Conservation (phyloP, 2,888 invertebrate species). For the Microplitis manilae region DNA sequence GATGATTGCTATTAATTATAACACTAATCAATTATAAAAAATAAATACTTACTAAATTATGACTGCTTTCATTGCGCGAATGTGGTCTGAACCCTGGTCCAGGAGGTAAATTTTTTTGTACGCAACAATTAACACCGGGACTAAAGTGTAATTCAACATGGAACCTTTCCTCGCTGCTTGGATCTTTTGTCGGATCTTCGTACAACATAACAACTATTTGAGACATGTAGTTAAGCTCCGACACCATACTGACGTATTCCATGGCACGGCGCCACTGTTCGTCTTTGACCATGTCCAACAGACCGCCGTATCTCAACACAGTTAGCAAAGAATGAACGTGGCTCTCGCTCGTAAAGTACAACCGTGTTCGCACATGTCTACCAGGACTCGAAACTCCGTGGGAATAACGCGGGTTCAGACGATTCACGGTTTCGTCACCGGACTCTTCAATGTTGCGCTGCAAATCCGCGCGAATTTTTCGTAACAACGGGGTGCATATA, state of each 20-base stretch:
- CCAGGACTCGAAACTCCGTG: constrained; percentile 99
- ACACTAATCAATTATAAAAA: constrained; percentile 11
- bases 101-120: constrained; percentile 93
- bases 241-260: constrained; percentile 98
- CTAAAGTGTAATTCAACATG: constrained; percentile 99
- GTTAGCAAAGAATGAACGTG: constrained; percentile 98
- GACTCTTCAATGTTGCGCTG: constrained; percentile 94
- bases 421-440: constrained; percentile 94
- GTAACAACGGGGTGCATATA: constrained; percentile 95
- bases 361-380: constrained; percentile 96
- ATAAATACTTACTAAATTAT: constrained; percentile 73
- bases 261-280: constrained; percentile 99
- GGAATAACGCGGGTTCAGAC: constrained; percentile 96
- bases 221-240: constrained; percentile 99
- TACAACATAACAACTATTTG: constrained; percentile 99
- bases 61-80: constrained; percentile 83
- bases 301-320: constrained; percentile 92
- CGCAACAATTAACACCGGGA: constrained; percentile 97
- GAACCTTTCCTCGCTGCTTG: constrained; percentile 91
- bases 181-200: constrained; percentile 98
- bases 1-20: constrained; percentile 5
- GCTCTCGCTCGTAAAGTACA: constrained; percentile 99
- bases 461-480: constrained; percentile 95
- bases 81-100: constrained; percentile 95
- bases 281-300: constrained; percentile 89